A percentile compares a stretch with the other conserved stretches of the same genome.
These are phyloP conservation scores for Capreolus pygargus DNA, from an alignment of 2,113 vertebrate species.

Conservation along the genomic window DNA sequence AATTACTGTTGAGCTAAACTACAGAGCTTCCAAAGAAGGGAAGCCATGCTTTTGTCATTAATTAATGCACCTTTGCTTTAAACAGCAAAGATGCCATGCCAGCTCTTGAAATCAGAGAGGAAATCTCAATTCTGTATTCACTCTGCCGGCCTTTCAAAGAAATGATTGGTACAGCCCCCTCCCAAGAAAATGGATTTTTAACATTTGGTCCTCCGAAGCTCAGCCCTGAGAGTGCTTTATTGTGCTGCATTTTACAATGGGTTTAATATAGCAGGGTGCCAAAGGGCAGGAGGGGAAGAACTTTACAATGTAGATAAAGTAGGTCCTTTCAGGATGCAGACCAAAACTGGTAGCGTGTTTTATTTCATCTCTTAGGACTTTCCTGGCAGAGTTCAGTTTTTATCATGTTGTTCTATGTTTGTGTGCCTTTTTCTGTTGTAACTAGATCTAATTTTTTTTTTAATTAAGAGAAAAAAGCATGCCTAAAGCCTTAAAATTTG, in stretches of 20 bases:
- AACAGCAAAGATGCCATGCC: conserved; percentile 63
- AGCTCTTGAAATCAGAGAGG: conserved; percentile 73
- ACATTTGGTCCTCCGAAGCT: conserved; percentile 83
- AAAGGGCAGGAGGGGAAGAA: conserved; percentile 81
- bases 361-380: conserved; percentile 72
- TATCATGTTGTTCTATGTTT: conserved; percentile 69
- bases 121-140: conserved; percentile 80
- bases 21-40: conserved; percentile 54
- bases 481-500: conserved; percentile 48
- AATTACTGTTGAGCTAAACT: conserved; percentile 64
- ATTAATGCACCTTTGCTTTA: conserved; percentile 75
- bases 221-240: conserved; percentile 83
- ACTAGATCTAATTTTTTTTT: conserved; percentile 72
- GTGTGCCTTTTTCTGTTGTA: conserved; percentile 70
- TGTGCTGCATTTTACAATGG: conserved; percentile 83
- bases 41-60: conserved; percentile 60
- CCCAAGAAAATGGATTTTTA: conserved; percentile 84
- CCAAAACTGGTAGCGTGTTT: conserved; percentile 71
- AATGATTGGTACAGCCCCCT: conserved; percentile 79
- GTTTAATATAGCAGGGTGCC: conserved; percentile 84
- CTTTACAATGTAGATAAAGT: conserved; percentile 80
- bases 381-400: conserved; percentile 69
- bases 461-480: conserved; percentile 64
- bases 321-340: conserved; percentile 74
- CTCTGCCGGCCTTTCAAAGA: conserved; percentile 76